Evolutionary conservation across 2,888 invertebrate species (phyloP).

Genomic region (Coelopa pilipes): DNA sequence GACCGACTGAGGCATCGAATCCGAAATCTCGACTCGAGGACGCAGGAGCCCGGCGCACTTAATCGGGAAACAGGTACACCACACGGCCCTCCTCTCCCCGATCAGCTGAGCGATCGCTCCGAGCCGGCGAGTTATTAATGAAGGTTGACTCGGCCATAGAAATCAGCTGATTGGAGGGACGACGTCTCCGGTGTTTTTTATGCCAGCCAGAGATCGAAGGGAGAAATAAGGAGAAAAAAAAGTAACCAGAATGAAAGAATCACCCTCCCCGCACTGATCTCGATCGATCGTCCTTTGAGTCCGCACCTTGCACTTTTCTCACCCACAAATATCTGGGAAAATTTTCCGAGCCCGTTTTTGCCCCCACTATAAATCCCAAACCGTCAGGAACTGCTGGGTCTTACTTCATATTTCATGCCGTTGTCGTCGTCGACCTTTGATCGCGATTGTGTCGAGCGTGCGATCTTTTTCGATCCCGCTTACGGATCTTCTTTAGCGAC

Average conservation of each 20-base stretch:
- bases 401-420: conserved; percentile 24
- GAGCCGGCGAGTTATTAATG: too few species aligned
- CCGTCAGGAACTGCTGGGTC: neutral
- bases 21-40: too few species aligned
- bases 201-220: neutral
- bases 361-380: neutral
- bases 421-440: neutral
- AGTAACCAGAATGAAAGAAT: neutral
- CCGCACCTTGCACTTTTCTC: conserved; percentile 19
- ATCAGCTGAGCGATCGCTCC: conserved; percentile 8
- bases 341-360: neutral
- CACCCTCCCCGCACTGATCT: neutral
- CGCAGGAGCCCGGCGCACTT: too few species aligned
- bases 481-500: neutral
- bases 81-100: neutral
- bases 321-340: conserved; percentile 20
- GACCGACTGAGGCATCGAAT: neutral
- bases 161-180: conserved; percentile 18
- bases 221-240: neutral
- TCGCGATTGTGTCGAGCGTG: neutral
- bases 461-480: neutral
- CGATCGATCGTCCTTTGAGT: neutral
- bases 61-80: neutral
- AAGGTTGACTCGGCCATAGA: neutral
- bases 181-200: neutral